Conservation (phyloP, 1,140 invertebrate genomes). For the Drosophila ananassae region DNA sequence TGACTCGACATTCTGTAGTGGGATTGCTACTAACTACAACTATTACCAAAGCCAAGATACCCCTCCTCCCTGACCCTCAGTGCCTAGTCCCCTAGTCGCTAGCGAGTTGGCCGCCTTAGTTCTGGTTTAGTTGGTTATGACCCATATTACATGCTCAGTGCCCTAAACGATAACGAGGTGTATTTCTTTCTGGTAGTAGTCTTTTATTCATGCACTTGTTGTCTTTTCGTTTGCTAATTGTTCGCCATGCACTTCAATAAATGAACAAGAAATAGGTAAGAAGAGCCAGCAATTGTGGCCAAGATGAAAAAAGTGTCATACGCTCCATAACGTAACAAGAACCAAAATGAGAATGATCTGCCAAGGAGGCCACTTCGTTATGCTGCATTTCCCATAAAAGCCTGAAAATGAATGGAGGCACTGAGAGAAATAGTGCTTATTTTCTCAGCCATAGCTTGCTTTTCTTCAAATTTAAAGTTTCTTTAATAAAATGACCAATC, state of each 20-base stretch:
- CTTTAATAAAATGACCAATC: conserved; percentile 4
- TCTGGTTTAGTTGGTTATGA: conserved; percentile 69
- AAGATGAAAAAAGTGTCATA: conserved; percentile 38
- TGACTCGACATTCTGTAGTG: conserved; percentile 57
- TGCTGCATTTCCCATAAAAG: conserved; percentile 67
- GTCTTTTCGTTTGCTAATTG: conserved; percentile 56
- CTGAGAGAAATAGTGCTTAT: not conserved
- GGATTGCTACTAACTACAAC: not conserved
- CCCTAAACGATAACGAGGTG: conserved; percentile 48
- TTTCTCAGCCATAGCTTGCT: no score
- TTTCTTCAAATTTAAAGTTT: not conserved
- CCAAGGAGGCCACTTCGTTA: conserved; percentile 37
- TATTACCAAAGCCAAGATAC: conserved; percentile 1
- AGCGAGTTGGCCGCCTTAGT: conserved; percentile 22
- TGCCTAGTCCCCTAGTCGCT: conserved; percentile 20
- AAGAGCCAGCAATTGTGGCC: conserved; percentile 3
- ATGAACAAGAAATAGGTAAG: not conserved
- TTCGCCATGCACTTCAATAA: conserved; percentile 40
- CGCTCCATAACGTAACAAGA: conserved; percentile 58
- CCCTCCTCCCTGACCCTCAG: not conserved
- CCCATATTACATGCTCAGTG: conserved; percentile 62
- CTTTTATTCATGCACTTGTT: conserved; percentile 36
- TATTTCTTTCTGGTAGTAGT: conserved; percentile 22
- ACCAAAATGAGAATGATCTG: conserved; percentile 29
- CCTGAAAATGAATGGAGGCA: conserved; percentile 14